Conservation (phyloP, 2,888 invertebrate species). For the Mellilla xanthometata region DNA sequence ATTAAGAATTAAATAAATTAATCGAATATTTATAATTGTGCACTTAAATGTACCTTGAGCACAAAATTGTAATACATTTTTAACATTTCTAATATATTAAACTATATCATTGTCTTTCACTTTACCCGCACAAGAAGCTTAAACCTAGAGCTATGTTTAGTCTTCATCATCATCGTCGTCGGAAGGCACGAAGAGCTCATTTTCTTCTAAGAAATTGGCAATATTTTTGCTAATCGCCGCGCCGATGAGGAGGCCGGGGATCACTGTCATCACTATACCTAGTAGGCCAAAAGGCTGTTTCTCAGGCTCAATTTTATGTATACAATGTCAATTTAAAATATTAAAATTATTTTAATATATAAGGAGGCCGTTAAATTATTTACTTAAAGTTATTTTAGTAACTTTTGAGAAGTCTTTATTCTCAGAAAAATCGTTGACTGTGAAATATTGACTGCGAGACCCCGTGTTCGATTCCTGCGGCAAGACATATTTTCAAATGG, state of each 20-base stretch:
- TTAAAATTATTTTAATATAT: no score
- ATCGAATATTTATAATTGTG: constrained; percentile 28
- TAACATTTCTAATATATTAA: constrained; percentile 55
- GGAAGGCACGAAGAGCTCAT: constrained; percentile 97
- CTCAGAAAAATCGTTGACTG: no score
- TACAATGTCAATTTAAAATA: no score
- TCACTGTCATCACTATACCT: constrained; percentile 86
- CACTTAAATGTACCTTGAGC: constrained; percentile 41
- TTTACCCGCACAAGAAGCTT: constrained; percentile 37
- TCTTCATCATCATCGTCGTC: constrained; percentile 98
- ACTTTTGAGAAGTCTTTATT: no score
- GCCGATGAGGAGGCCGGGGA: constrained; percentile 92
- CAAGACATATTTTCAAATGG: no score
- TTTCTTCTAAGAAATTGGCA: constrained; percentile 97
- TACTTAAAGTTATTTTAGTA: no score
- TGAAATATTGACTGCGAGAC: no score
- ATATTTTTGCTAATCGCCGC: constrained; percentile 96
- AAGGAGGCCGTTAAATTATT: no score
- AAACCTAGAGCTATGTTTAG: constrained; percentile 46
- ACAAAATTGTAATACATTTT: constrained; percentile 60
- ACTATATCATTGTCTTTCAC: constrained; percentile 42
- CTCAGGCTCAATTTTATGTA: no score
- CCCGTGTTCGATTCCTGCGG: no score
- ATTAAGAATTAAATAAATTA: constrained; percentile 27
- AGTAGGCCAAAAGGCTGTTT: constrained; percentile 87